Evolutionary conservation across 2,888 invertebrate genomes (phyloP).

Genomic region (Liopterus haemorrhoidalis): DNA sequence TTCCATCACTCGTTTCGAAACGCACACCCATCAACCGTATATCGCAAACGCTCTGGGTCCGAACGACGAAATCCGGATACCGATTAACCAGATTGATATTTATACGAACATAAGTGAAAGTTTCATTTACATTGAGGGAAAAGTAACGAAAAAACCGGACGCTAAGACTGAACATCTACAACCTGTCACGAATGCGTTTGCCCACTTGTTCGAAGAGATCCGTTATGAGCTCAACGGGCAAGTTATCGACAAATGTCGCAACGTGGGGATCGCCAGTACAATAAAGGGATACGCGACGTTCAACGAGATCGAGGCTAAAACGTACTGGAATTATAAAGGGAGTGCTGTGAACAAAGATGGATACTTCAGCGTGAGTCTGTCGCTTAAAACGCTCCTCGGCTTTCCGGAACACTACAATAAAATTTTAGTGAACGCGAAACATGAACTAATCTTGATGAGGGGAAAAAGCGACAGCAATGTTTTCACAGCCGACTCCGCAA

Average conservation of each 20-base stretch:
- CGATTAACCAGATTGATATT: conserved; percentile 32
- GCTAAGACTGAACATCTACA: no score
- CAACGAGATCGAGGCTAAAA: conserved; percentile 30
- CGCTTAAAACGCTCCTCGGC: conserved; percentile 36
- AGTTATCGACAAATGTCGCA: conserved; percentile 37
- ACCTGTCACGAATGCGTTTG: conserved; percentile 33
- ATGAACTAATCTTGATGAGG: conserved; percentile 32
- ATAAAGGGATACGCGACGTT: conserved; percentile 38
- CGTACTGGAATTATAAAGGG: no score
- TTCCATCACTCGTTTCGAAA: conserved; percentile 28
- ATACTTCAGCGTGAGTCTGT: conserved; percentile 16
- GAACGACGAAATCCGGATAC: conserved; percentile 37
- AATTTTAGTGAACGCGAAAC: conserved; percentile 39
- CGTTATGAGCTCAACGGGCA: conserved; percentile 39
- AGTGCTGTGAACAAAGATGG: background rate
- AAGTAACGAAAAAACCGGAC: conserved; percentile 18
- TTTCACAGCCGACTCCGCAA: background rate
- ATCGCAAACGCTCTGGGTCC: conserved; percentile 28
- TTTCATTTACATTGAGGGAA: conserved; percentile 31
- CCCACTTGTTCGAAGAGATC: conserved; percentile 37
- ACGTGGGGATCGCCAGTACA: conserved; percentile 36
- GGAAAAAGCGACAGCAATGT: background rate
- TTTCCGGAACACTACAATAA: conserved; percentile 40
- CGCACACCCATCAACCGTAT: conserved; percentile 34
- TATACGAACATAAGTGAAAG: conserved; percentile 32